Evolutionary conservation across 2,113 vertebrate genomes (phyloP).

Genomic region (Colinus virginianus): DNA sequence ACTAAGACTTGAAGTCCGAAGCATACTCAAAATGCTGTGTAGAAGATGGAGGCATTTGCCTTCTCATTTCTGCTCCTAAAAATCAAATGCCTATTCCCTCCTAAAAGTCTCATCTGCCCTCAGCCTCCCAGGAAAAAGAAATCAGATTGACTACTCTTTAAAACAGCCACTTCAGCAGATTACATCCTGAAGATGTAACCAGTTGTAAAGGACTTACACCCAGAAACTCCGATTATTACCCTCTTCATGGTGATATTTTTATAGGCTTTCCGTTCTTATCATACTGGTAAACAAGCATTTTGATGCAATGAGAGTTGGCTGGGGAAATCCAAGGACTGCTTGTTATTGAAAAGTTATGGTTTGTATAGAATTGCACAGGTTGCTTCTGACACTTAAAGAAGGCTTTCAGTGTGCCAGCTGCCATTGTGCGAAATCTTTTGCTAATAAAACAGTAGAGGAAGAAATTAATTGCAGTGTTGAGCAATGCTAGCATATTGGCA

Average conservation of each 20-base stretch:
- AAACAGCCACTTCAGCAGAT: constrained; percentile 59
- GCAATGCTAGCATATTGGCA: constrained; percentile 94
- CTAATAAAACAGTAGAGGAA: constrained; percentile 99
- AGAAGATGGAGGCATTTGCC: background rate
- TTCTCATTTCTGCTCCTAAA: constrained; percentile 35
- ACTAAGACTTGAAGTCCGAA: constrained; percentile 46
- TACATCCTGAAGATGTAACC: constrained; percentile 65
- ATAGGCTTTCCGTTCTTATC: constrained; percentile 96
- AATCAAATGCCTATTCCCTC: constrained; percentile 23
- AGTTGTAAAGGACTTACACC: constrained; percentile 54
- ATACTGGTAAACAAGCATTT: constrained; percentile 97
- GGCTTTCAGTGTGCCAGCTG: constrained; percentile 88
- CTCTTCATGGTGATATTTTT: constrained; percentile 90
- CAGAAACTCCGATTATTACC: background rate
- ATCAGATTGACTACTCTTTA: constrained; percentile 57
- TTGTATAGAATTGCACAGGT: constrained; percentile 90
- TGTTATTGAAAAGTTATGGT: constrained; percentile 96
- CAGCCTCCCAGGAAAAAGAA: constrained; percentile 62
- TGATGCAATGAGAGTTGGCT: constrained; percentile 97
- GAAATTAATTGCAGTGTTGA: constrained; percentile 98
- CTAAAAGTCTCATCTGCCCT: constrained; percentile 40
- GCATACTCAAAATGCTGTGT: constrained; percentile 2
- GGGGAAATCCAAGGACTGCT: constrained; percentile 99
- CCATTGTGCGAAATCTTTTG: constrained; percentile 95
- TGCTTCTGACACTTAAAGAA: constrained; percentile 93